Evolutionary conservation across 2,888 invertebrate species (phyloP), one percentile per base, ranked within the genome.

Genomic region (Pollenia angustigena): DNA sequence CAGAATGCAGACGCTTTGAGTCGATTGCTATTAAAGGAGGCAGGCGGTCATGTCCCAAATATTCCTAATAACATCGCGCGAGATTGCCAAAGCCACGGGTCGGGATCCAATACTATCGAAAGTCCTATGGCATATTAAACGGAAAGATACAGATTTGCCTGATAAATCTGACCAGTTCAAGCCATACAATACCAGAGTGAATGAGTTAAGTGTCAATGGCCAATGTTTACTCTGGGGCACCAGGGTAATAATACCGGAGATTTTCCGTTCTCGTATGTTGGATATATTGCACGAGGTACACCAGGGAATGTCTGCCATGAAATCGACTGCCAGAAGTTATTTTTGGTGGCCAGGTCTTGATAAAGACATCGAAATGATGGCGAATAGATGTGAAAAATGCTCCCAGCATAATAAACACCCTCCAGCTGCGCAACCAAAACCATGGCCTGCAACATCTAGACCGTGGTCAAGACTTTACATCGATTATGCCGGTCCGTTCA

Each of bases 401-500:
- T 42, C 54, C 23, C 50, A 75, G 18, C 48, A 78, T 10, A 86
- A 69, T n/a, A 81, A 69, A 68, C 62, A 64, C 42, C 83, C 79
- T 18, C 46, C 81, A 81, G 40, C 64, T 44, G 66, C 76, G 14
- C 9, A n/a, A 12, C 46, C 54, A 16, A 68, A 68, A 56, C 75
- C 74, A 40, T 85, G 85, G 75, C 68, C 80, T 14, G 18, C 75
- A n/a, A n/a, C n/a, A n/a, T n/a, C n/a, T n/a, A n/a, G n/a, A n/a
- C n/a, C n/a, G n/a, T n/a, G n/a, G n/a, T n/a, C n/a, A n/a, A n/a
- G n/a, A 18, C 48, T 81, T 14, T 85, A 87, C 16, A 85, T 87
- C 12, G 85, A 88, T 16, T 88, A 87, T 54, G 80, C 88, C 6
- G 86, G 86, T 64, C 86, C 85, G 16, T 85, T 87, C 54, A 69